These are phyloP conservation scores for Bufotes viridis DNA, from an alignment of 2,797 vertebrate genomes.

Conservation along the genomic window DNA sequence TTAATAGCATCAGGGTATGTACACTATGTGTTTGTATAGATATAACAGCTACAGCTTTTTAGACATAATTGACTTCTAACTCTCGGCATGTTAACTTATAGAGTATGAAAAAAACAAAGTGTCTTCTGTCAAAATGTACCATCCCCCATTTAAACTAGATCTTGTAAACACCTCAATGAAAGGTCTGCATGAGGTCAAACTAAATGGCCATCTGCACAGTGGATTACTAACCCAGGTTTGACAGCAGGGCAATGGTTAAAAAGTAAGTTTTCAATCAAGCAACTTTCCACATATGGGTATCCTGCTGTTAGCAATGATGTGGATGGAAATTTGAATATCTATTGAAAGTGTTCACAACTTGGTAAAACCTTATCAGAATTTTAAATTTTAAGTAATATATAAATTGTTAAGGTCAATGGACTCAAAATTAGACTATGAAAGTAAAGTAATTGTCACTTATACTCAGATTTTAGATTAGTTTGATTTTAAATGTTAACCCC, in stretches of 20 bases:
- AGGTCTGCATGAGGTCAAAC: slow-evolving; percentile 53
- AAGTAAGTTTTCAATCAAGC: slow-evolving; percentile 14
- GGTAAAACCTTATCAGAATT: not conserved
- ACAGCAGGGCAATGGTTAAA: slow-evolving; percentile 20
- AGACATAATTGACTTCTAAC: no score
- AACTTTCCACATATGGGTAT: not conserved
- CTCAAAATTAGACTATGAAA: no score
- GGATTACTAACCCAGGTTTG: slow-evolving; percentile 19
- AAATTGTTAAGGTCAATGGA: no score
- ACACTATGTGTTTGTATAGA: not conserved
- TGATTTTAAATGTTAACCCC: no score
- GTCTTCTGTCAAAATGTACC: not conserved
- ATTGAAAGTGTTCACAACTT: not conserved
- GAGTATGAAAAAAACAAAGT: not conserved
- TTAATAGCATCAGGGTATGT: not conserved
- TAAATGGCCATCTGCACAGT: slow-evolving; percentile 44
- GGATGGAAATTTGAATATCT: not conserved
- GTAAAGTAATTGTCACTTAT: no score
- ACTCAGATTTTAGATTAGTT: no score
- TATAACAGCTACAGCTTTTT: not conserved
- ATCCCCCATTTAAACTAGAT: slow-evolving; percentile 17
- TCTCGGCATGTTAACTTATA: not conserved
- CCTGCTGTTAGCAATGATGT: not conserved
- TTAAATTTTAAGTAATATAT: no score
- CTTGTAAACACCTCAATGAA: slow-evolving; percentile 24